Evolutionary conservation across 2,113 vertebrate species (phyloP), one percentile per base, ranked within the genome.

Genomic region (Paraplagusia blochii): DNA sequence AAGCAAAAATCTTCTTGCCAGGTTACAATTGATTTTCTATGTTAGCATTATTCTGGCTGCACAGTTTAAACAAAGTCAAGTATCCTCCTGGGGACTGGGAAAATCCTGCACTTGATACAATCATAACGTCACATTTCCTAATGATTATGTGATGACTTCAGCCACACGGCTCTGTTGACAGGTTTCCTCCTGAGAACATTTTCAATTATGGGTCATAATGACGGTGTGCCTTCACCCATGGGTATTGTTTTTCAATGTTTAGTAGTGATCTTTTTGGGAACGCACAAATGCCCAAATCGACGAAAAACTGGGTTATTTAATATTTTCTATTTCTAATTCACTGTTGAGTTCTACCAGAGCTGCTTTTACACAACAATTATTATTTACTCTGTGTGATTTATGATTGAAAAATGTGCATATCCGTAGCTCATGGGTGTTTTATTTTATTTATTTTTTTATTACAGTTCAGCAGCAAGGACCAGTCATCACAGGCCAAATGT

Each of bases 401-500:
- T 18, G 60, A 63, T 67, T 15, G 29, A 48, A 51, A 49, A 44
- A 36, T 44, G 44, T 63, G 68, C 63, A 69, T 66, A 29, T 29
- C 58, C 18, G 19, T 33, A 48, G 46, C 79, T 54, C 53, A 57
- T 48, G 50, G 70, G 58, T 60, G 68, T 69, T 72, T 72, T 63
- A 42, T 60, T 38, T 38, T 53, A 67, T 39, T 55, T 45, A 77
- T 73, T 81, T 79, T 74, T 36, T 16, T 51, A 36, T 85, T 80
- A 34, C 78, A 76, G 69, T 82, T 85, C 60, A 77, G 67, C 57
- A 44, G 59, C 29, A 47, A 72, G 38, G 73, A 74, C 72, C 78
- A 79, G 77, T 66, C 82, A 77, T 65, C 61, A 64, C 72, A 70
- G 81, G 81, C 83, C 80, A 79, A 90, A 87, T 87, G 80, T 88